These are phyloP conservation scores for Uloborus plumipes DNA, from an alignment of 2,888 invertebrate genomes.

Conservation along the genomic window DNA sequence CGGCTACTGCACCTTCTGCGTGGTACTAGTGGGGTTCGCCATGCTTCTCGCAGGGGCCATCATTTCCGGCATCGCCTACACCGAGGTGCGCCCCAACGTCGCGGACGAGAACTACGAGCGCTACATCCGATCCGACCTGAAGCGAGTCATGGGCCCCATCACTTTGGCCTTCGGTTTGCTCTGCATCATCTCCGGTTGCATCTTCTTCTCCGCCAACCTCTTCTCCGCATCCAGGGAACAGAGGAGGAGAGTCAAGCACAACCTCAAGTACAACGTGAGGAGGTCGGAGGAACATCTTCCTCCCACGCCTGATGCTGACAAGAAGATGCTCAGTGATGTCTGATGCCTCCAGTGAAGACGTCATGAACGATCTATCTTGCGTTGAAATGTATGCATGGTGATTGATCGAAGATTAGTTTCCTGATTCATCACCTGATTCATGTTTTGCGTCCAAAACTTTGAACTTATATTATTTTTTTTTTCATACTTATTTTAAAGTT, in stretches of 20 bases:
- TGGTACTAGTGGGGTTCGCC: slow-evolving; percentile 63
- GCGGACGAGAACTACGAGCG: slow-evolving; percentile 67
- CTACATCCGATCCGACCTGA: slow-evolving; percentile 66
- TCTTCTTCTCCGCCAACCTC: slow-evolving; percentile 64
- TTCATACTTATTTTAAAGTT: too few species aligned
- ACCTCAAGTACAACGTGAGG: slow-evolving; percentile 30
- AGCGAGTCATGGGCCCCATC: slow-evolving; percentile 66
- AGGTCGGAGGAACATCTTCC: slow-evolving; percentile 21
- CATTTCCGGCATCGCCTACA: slow-evolving; percentile 66
- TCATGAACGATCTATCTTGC: too few species aligned
- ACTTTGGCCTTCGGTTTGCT: slow-evolving; percentile 65
- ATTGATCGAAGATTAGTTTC: too few species aligned
- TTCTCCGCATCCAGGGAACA: slow-evolving; percentile 42
- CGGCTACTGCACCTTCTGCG: slow-evolving; percentile 64
- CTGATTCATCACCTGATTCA: too few species aligned
- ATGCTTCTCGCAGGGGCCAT: slow-evolving; percentile 67
- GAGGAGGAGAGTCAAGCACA: slow-evolving; percentile 6
- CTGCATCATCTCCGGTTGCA: slow-evolving; percentile 65
- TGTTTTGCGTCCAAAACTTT: too few species aligned
- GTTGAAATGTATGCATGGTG: too few species aligned
- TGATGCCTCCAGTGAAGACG: not conserved
- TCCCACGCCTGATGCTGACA: slow-evolving; percentile 10
- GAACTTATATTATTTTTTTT: too few species aligned
- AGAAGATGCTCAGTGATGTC: slow-evolving; percentile 50
- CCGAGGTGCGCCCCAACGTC: slow-evolving; percentile 67